These are phyloP conservation scores for Terrapene triunguis DNA, from an alignment of 2,113 vertebrate species.

Conservation along the genomic window DNA sequence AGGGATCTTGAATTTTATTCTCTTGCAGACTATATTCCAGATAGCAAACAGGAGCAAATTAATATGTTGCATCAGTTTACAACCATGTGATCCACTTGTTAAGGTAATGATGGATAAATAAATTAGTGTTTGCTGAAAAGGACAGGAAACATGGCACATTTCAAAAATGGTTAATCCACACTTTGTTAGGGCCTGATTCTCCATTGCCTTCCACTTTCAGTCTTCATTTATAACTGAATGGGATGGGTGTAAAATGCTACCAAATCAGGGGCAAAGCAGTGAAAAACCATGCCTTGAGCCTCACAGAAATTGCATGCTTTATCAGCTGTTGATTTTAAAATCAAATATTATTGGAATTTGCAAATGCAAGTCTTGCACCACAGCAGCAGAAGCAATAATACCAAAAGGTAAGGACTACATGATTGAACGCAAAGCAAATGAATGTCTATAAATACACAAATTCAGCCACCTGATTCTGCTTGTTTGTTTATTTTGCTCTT, in stretches of 20 bases:
- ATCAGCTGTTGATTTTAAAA: background rate
- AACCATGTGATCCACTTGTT: background rate
- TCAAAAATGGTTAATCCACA: background rate
- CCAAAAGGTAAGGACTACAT: background rate
- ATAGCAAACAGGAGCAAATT: background rate
- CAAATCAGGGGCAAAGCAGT: background rate
- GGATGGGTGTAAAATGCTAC: background rate
- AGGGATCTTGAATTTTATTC: background rate
- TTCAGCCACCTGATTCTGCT: background rate
- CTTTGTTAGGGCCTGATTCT: background rate
- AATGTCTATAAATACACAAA: background rate
- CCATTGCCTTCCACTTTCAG: background rate
- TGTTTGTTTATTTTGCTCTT: background rate
- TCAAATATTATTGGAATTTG: background rate
- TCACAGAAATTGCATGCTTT: background rate
- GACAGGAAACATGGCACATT: background rate
- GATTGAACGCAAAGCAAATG: background rate
- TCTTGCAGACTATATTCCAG: fast-evolving
- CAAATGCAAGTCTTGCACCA: background rate
- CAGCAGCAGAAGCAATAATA: background rate
- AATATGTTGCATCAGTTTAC: background rate
- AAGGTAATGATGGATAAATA: background rate
- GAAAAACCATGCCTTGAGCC: conserved; percentile 8
- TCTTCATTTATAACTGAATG: background rate
- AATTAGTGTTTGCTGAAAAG: background rate